Conservation (phyloP, 1,140 invertebrate species). For the Dendrolimus kikuchii region DNA sequence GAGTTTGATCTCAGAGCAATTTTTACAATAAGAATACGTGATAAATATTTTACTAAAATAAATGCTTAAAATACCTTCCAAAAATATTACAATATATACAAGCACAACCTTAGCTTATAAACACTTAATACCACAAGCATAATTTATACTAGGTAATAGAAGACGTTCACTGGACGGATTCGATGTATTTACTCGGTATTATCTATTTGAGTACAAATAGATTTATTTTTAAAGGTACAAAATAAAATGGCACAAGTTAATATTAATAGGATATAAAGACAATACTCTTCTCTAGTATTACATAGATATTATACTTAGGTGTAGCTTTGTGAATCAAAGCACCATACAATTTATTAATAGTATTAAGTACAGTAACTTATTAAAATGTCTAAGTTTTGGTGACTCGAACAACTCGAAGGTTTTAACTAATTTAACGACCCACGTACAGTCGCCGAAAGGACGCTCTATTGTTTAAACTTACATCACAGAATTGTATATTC, state of each 20-base stretch:
- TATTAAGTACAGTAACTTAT: constrained; percentile 1
- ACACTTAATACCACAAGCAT: constrained; percentile 5
- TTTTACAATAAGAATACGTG: too few species aligned
- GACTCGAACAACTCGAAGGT: background rate
- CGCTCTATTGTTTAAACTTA: too few species aligned
- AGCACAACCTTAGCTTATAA: constrained; percentile 1
- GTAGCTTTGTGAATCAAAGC: constrained; percentile 14
- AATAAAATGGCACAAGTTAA: constrained; percentile 42
- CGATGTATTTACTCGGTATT: constrained; percentile 41
- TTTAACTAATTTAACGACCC: constrained; percentile 1
- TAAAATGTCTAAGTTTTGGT: constrained; percentile 3
- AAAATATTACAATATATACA: too few species aligned
- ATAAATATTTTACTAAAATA: too few species aligned
- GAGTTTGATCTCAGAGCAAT: too few species aligned
- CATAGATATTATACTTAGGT: constrained; percentile 13
- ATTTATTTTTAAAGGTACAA: constrained; percentile 22
- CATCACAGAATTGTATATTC: too few species aligned
- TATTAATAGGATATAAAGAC: constrained; percentile 22
- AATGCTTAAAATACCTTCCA: too few species aligned
- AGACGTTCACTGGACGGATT: constrained; percentile 34
- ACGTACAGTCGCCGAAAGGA: too few species aligned
- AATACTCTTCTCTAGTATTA: constrained; percentile 9
- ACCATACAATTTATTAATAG: constrained; percentile 6
- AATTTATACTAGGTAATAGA: constrained; percentile 18
- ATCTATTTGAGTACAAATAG: constrained; percentile 13